phyloP scores from a whole-genome alignment of 2,797 vertebrate species.

The Schizopygopsis malacanthus region DNA sequence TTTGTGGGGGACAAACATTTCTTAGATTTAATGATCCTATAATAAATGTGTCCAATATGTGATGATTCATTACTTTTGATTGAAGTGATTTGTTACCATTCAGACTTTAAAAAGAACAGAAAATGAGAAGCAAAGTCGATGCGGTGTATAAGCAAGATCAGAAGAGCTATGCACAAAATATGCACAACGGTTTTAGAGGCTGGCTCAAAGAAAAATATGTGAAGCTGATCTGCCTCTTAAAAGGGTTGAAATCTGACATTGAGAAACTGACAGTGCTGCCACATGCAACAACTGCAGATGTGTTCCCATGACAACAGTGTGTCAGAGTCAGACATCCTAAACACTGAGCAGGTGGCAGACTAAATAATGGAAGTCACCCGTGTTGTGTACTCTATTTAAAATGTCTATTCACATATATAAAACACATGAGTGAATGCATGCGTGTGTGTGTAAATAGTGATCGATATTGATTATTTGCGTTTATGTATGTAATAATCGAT shows the following conservation, averaged over 20 bases:
- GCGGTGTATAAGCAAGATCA: background rate
- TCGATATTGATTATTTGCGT: too few species aligned
- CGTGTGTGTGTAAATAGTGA: too few species aligned
- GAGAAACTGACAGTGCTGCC: background rate
- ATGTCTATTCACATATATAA: background rate
- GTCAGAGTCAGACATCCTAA: slow-evolving; percentile 7
- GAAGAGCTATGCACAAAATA: background rate
- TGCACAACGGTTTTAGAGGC: background rate
- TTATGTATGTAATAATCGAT: too few species aligned
- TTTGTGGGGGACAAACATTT: background rate
- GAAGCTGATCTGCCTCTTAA: slow-evolving; percentile 14
- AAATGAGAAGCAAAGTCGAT: background rate
- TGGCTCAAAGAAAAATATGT: background rate
- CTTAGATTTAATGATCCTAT: background rate
- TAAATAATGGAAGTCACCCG: slow-evolving; percentile 3
- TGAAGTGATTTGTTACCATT: background rate
- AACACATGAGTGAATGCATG: background rate
- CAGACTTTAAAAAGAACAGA: background rate
- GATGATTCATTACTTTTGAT: background rate
- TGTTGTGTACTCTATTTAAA: too few species aligned
- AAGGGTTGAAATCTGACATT: slow-evolving; percentile 1
- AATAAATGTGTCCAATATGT: background rate
- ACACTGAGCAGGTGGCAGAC: background rate
- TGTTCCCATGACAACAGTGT: slow-evolving; percentile 57
- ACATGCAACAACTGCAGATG: slow-evolving; percentile 21